Evolutionary conservation across 1,140 invertebrate genomes (phyloP).

Genomic region (Anastrepha obliqua): DNA sequence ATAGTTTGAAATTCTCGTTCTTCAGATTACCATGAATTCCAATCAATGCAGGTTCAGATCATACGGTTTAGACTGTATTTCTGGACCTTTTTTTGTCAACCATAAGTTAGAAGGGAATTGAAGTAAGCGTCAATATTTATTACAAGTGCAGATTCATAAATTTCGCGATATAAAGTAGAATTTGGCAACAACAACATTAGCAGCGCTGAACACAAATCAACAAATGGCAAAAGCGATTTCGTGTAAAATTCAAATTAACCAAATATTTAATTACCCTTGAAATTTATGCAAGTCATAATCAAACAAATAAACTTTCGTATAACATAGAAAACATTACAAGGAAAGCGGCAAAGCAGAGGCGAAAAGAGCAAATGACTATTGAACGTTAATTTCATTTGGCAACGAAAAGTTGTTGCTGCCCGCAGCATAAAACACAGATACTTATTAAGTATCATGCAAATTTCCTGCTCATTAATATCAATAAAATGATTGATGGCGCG

Average conservation of each 20-base stretch:
- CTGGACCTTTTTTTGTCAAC: too few species aligned
- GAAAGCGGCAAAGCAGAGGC: background rate
- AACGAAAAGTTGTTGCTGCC: background rate
- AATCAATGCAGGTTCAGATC: too few species aligned
- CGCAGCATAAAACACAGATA: constrained; percentile 55
- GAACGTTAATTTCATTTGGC: constrained; percentile 28
- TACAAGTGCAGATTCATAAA: background rate
- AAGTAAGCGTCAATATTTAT: background rate
- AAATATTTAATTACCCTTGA: constrained; percentile 66
- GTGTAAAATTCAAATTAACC: constrained; percentile 51
- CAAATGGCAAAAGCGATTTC: constrained; percentile 44
- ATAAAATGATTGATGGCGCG: constrained; percentile 70
- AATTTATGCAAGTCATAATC: constrained; percentile 64
- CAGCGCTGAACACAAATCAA: background rate
- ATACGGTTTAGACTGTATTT: too few species aligned
- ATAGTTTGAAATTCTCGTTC: too few species aligned
- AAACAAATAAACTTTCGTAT: background rate
- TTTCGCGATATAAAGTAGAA: background rate
- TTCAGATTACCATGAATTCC: too few species aligned
- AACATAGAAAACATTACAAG: background rate
- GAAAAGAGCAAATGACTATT: background rate
- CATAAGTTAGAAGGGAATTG: too few species aligned
- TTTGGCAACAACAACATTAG: background rate
- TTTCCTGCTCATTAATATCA: constrained; percentile 72
- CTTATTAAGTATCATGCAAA: constrained; percentile 63